Base-by-base conservation (phyloP, 2,113 vertebrate species). In the Centropus unirufus region DNA sequence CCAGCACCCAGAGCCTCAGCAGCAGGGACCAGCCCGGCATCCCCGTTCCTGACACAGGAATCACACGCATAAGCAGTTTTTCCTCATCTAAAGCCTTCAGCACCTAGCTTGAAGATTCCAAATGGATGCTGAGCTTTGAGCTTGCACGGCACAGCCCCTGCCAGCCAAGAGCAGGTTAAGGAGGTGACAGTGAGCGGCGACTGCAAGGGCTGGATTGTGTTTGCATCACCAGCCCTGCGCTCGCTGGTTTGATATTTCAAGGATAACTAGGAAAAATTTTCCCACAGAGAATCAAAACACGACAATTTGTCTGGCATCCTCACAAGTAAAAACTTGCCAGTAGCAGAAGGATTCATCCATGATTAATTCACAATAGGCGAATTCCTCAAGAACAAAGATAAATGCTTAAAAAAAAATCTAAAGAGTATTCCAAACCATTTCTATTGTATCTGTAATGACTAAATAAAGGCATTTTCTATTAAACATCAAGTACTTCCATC, bases 211-310 rank as follows among this genome's bases (percentile, higher is more conserved):
- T 89, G n/a, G 47, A 12, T 66, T 88, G 23, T 30, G 44, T n/a
- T 51, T 44, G 51, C 47, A 80, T 29, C 55, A 52, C 6, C 36
- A 70, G 30, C 40, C 27, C 23, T 17, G 39, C 0, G 6, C 55
- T 92, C 0, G 0, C 47, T 30, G 39, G 63, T 68, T 75, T 72
- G 83, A 59, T 93, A 78, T 90, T 93, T 88, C 61, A 88, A 95
- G 68, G 76, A 74, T 46, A 96, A 81, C 49, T 34, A 86, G 47
- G 79, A 90, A 85, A 91, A 85, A 68, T 83, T 92, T 94, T 93
- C 95, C 83, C 88, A 93, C 61, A 90, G 68, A 81, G 83, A 95
- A 94, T 92, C 61, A 92, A 93, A 96, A 96, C 73, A 92, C 4
- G 12, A 78, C 73, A 81, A 90, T 90, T 89, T 92, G 85, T 70